phyloP scores from a whole-genome alignment of 2,888 invertebrate species.

The Amblyteles armatorius region DNA sequence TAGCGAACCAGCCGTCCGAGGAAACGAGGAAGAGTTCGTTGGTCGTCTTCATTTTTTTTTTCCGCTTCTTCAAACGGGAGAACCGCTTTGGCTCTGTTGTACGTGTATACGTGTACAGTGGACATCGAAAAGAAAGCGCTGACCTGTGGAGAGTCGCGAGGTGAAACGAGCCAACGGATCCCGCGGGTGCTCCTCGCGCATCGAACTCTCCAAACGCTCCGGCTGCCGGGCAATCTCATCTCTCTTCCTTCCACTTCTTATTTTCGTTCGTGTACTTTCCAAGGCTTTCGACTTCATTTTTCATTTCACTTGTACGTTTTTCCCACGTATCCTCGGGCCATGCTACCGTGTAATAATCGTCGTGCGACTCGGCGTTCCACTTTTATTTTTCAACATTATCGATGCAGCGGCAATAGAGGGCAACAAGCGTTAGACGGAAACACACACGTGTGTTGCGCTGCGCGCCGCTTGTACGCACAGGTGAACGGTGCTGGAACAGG shows the following conservation, averaged over 20 bases:
- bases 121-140: constrained; percentile 68
- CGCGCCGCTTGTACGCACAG: constrained; percentile 56
- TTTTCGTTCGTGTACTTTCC: neutral
- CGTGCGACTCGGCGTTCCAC: constrained; percentile 56
- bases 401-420: constrained; percentile 36
- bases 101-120: constrained; percentile 32
- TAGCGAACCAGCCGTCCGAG: constrained; percentile 32
- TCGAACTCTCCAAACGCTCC: constrained; percentile 41
- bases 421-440: neutral
- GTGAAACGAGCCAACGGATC: constrained; percentile 62
- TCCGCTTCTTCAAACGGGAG: constrained; percentile 45
- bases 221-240: constrained; percentile 1
- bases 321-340: constrained; percentile 6
- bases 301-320: constrained; percentile 4
- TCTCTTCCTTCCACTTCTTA: constrained; percentile 9
- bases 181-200: constrained; percentile 43
- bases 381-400: constrained; percentile 63
- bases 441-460: constrained; percentile 7
- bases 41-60: constrained; percentile 13
- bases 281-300: constrained; percentile 12
- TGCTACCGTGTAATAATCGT: constrained; percentile 22
- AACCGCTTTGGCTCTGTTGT: constrained; percentile 58
- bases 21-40: constrained; percentile 55
- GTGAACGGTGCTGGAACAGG: constrained; percentile 67
- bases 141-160: constrained; percentile 65